phyloP scores from a whole-genome alignment of 2,888 invertebrate genomes.

The Magallana nippona region DNA sequence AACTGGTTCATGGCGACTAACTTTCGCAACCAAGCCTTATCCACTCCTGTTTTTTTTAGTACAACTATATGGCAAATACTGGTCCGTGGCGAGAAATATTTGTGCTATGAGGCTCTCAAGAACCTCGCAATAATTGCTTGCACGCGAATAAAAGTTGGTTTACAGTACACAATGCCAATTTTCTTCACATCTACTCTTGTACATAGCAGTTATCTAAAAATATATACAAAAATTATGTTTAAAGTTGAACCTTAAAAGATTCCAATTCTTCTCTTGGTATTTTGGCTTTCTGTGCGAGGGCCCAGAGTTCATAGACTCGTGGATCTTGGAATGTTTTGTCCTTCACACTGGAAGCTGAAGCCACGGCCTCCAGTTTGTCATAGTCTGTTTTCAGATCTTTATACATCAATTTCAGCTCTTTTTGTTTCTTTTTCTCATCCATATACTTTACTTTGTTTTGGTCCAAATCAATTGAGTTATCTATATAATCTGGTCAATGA shows the following conservation, averaged over 20 bases:
- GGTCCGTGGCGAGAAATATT: too few relatives aligned
- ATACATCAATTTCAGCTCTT: constrained; percentile 85
- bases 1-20: too few relatives aligned
- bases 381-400: constrained; percentile 85
- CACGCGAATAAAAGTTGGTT: too few relatives aligned
- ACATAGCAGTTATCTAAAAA: background rate
- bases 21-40: too few relatives aligned
- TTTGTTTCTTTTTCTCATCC: constrained; percentile 56
- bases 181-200: too few relatives aligned
- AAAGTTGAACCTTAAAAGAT: constrained; percentile 86
- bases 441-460: constrained; percentile 50
- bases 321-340: constrained; percentile 89
- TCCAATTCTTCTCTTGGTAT: constrained; percentile 90
- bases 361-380: constrained; percentile 56
- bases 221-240: background rate
- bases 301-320: constrained; percentile 94
- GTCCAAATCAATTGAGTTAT: constrained; percentile 46
- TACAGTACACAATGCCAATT: too few relatives aligned
- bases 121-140: too few relatives aligned
- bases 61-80: too few relatives aligned
- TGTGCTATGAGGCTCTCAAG: too few relatives aligned
- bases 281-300: constrained; percentile 88
- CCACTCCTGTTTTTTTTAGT: too few relatives aligned
- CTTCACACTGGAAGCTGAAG: constrained; percentile 80
- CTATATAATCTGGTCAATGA: constrained; percentile 42